Evolutionary conservation across 1,140 invertebrate species (phyloP).

Genomic region (Thaumatotibia leucotreta): DNA sequence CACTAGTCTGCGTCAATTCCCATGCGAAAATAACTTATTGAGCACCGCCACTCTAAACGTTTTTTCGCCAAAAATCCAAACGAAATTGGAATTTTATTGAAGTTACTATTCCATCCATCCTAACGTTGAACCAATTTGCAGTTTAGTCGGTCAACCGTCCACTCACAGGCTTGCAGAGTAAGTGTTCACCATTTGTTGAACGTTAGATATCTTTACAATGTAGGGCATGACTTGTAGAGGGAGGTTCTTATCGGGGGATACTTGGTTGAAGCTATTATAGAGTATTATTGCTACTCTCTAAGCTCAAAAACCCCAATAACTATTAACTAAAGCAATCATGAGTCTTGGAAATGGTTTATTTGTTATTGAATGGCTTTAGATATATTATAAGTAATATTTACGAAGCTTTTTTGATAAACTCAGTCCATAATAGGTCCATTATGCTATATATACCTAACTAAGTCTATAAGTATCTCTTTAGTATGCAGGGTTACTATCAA

Average conservation of each 20-base stretch:
- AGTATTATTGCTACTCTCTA: background rate
- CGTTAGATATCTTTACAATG: slow-evolving; percentile 19
- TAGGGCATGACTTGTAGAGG: background rate
- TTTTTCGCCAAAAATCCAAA: background rate
- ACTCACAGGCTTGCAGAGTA: slow-evolving; percentile 26
- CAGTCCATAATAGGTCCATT: background rate
- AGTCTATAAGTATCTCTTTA: background rate
- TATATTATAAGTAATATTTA: background rate
- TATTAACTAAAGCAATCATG: background rate
- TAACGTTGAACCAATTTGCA: slow-evolving; percentile 10
- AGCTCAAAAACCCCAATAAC: slow-evolving; percentile 6
- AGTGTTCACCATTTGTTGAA: slow-evolving; percentile 24
- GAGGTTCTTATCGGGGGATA: background rate
- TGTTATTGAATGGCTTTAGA: slow-evolving; percentile 20
- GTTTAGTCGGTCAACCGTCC: slow-evolving; percentile 35
- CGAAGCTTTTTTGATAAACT: background rate
- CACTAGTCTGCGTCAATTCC: background rate
- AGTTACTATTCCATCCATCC: slow-evolving; percentile 5
- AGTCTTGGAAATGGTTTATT: slow-evolving; percentile 12
- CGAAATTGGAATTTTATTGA: slow-evolving; percentile 1
- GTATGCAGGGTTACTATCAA: background rate
- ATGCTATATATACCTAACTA: background rate
- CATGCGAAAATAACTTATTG: background rate
- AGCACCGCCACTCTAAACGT: background rate
- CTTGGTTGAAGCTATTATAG: background rate